Conservation (phyloP, 2,113 vertebrate genomes). For the Callionymus lyra region DNA sequence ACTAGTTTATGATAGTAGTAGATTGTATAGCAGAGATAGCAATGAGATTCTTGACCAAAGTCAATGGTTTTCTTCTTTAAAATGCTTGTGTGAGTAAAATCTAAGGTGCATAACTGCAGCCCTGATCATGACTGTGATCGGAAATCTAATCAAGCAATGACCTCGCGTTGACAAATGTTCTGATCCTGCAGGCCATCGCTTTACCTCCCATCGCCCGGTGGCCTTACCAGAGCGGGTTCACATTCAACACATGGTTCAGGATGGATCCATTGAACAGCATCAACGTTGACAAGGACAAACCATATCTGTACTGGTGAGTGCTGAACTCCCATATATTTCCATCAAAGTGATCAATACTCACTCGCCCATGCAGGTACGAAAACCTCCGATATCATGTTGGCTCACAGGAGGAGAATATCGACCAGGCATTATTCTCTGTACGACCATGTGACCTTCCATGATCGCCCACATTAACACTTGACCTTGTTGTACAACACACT, state of each 20-base stretch:
- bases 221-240: constrained; percentile 98
- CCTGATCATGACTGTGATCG: no score
- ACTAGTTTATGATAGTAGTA: no score
- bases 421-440: constrained; percentile 19
- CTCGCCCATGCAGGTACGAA: constrained; percentile 6
- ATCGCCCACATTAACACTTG: background rate
- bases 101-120: no score
- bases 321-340: constrained; percentile 9
- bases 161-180: no score
- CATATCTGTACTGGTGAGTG: constrained; percentile 96
- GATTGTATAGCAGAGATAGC: no score
- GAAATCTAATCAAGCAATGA: no score
- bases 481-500: no score
- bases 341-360: background rate
- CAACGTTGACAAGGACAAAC: constrained; percentile 94
- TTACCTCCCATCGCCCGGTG: constrained; percentile 98
- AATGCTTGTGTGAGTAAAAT: no score
- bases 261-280: constrained; percentile 97
- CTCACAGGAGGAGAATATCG: constrained; percentile 16
- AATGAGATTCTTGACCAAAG: no score
- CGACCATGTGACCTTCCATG: constrained; percentile 23
- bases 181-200: constrained; percentile 77
- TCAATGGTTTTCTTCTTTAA: no score
- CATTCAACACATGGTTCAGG: constrained; percentile 96
- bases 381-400: background rate